Evolutionary conservation across 2,888 invertebrate species (phyloP).

Genomic region (Drosophila silvestris): DNA sequence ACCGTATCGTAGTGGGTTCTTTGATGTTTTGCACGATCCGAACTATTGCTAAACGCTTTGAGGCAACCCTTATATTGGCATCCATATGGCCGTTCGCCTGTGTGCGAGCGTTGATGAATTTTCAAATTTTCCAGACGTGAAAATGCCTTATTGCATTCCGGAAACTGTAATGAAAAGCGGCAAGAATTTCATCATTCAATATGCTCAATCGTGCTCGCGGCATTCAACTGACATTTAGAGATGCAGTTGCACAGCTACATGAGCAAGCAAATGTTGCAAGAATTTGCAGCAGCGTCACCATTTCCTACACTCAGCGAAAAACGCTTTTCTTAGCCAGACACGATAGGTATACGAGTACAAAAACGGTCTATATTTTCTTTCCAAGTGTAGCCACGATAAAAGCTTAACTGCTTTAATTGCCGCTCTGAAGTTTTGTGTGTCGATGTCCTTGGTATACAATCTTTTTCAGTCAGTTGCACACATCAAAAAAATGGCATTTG

Average conservation of each 20-base stretch:
- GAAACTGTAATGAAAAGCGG: constrained; percentile 89
- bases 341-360: too few relatives aligned
- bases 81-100: constrained; percentile 97
- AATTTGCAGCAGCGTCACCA: background rate
- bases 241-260: constrained; percentile 5
- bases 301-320: background rate
- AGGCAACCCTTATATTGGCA: constrained; percentile 96
- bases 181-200: constrained; percentile 49
- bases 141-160: constrained; percentile 97
- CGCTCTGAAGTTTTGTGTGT: constrained; percentile 1
- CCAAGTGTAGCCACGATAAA: background rate
- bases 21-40: constrained; percentile 99
- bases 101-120: constrained; percentile 98
- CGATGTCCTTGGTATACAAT: background rate
- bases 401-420: constrained; percentile 23
- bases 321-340: background rate
- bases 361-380: background rate
- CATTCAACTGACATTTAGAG: constrained; percentile 29
- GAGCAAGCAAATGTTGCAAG: constrained; percentile 37
- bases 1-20: constrained; percentile 99
- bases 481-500: constrained; percentile 1
- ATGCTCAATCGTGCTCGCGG: constrained; percentile 32
- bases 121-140: constrained; percentile 98
- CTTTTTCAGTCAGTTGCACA: background rate
- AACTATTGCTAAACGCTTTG: constrained; percentile 99